These are phyloP conservation scores for Oncopodura yosiiana DNA, from an alignment of 1,140 invertebrate genomes.

Conservation along the genomic window DNA sequence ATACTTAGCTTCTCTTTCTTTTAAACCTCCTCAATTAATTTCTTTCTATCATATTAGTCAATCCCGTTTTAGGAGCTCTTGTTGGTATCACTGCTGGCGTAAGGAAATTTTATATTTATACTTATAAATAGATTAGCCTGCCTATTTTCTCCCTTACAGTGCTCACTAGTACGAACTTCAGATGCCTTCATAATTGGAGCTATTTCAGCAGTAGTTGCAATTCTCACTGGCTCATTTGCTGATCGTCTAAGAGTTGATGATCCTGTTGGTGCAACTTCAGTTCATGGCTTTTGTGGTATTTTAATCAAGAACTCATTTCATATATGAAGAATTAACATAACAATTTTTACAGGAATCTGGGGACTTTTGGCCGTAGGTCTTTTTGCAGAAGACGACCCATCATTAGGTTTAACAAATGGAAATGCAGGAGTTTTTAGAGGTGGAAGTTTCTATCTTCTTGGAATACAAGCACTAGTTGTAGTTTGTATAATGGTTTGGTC, in stretches of 20 bases:
- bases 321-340: not conserved
- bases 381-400: slow-evolving; percentile 67
- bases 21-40: too few species aligned
- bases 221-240: slow-evolving; percentile 57
- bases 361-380: slow-evolving; percentile 77
- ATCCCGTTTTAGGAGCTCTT: slow-evolving; percentile 18
- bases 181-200: slow-evolving; percentile 72
- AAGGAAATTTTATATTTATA: too few species aligned
- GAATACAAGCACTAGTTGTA: slow-evolving; percentile 61
- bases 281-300: slow-evolving; percentile 55
- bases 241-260: slow-evolving; percentile 72
- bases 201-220: slow-evolving; percentile 62
- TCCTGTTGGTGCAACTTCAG: slow-evolving; percentile 77
- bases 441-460: slow-evolving; percentile 77
- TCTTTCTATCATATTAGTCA: slow-evolving; percentile 8
- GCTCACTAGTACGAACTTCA: slow-evolving; percentile 73
- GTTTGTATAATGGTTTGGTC: slow-evolving; percentile 64
- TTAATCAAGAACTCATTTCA: not conserved
- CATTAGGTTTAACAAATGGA: slow-evolving; percentile 63
- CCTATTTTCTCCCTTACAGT: too few species aligned
- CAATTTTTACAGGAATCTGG: slow-evolving; percentile 47
- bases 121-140: too few species aligned
- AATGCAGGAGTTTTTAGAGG: slow-evolving; percentile 68
- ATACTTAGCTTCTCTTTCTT: too few species aligned
- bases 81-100: slow-evolving; percentile 50